These are phyloP conservation scores for Kryptolebias marmoratus DNA, from an alignment of 2,113 vertebrate species.

Conservation along the genomic window DNA sequence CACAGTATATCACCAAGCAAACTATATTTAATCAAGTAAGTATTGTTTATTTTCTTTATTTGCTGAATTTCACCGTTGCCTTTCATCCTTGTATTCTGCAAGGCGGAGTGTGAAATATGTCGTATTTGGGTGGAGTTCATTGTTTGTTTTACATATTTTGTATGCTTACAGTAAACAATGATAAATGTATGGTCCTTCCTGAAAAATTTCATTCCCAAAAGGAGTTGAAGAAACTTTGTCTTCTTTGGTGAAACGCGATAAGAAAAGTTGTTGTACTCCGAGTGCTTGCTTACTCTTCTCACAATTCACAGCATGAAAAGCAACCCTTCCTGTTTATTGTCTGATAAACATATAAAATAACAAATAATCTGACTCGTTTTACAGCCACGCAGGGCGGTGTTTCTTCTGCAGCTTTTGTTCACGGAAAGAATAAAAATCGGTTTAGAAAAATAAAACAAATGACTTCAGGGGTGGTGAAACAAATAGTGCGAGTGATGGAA, in stretches of 20 bases:
- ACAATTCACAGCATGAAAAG: conserved; percentile 74
- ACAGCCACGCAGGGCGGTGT: conserved; percentile 30
- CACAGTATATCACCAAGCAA: conserved; percentile 13
- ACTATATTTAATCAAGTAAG: neutral
- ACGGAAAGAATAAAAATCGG: conserved; percentile 67
- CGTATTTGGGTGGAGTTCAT: conserved; percentile 20
- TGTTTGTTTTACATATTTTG: conserved; percentile 22
- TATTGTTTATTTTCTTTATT: neutral
- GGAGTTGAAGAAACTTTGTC: conserved; percentile 28
- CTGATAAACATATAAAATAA: conserved; percentile 62
- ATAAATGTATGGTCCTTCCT: conserved; percentile 28
- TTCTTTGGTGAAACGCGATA: conserved; percentile 61
- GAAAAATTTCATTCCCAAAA: conserved; percentile 28
- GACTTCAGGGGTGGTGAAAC: conserved; percentile 64
- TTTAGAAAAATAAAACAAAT: conserved; percentile 75
- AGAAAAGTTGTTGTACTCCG: conserved; percentile 56
- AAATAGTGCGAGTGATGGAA: conserved; percentile 58
- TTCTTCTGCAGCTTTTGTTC: conserved; percentile 72
- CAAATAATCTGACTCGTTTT: conserved; percentile 43
- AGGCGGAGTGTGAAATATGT: neutral
- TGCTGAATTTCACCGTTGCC: neutral
- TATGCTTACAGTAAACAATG: conserved; percentile 21
- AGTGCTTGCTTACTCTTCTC: conserved; percentile 61
- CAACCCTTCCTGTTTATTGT: conserved; percentile 79
- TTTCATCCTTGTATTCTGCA: neutral